These are phyloP conservation scores for Germaria angustata DNA, from an alignment of 2,888 invertebrate genomes.

Conservation along the genomic window DNA sequence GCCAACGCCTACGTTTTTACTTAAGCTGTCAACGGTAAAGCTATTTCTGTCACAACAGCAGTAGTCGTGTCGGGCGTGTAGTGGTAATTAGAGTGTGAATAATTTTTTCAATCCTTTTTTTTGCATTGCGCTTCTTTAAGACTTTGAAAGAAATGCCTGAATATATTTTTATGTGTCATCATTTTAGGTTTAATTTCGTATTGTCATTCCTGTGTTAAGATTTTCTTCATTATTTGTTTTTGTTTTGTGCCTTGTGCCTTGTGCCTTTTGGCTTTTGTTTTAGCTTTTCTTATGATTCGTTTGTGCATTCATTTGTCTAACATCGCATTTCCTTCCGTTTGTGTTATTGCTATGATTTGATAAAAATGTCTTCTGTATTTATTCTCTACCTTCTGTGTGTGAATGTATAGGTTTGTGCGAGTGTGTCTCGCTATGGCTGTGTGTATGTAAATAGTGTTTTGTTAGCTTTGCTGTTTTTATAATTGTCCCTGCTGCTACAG, in stretches of 20 bases:
- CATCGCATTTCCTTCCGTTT: constrained; percentile 32
- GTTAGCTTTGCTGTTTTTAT: background rate
- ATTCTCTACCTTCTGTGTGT: background rate
- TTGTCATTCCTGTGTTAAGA: constrained; percentile 31
- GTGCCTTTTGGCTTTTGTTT: constrained; percentile 26
- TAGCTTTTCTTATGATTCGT: background rate
- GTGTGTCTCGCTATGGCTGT: background rate
- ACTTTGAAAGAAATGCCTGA: background rate
- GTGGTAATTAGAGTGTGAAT: constrained; percentile 60
- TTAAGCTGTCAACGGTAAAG: background rate
- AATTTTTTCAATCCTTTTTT: constrained; percentile 33
- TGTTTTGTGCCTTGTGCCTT: background rate
- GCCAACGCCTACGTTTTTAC: constrained; percentile 24
- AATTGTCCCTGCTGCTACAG: background rate
- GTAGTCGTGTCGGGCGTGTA: constrained; percentile 4
- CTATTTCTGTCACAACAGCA: background rate
- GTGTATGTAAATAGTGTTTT: background rate
- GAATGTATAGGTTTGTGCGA: background rate
- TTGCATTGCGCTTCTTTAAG: background rate
- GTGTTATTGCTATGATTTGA: constrained; percentile 55
- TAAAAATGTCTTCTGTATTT: constrained; percentile 46
- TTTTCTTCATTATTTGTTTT: constrained; percentile 46
- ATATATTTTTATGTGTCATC: background rate
- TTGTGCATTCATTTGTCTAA: constrained; percentile 34
- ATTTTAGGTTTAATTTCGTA: background rate